Conservation (phyloP, 2,888 invertebrate species). For the Ochropleura leucogaster region DNA sequence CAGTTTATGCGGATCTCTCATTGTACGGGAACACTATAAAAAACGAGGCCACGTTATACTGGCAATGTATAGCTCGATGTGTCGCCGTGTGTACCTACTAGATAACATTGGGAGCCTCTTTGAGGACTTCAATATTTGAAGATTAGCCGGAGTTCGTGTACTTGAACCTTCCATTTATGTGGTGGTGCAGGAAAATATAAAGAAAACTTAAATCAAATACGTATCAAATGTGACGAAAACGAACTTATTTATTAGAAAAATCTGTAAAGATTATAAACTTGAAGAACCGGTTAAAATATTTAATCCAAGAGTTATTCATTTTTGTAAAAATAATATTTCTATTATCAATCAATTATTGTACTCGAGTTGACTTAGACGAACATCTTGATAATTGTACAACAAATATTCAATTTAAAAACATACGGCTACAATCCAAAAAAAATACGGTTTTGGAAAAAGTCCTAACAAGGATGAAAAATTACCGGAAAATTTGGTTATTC, state of each 20-base stretch:
- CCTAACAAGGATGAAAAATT: background rate
- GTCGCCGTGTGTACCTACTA: background rate
- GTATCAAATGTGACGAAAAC: slow-evolving; percentile 21
- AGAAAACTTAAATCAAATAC: slow-evolving; percentile 4
- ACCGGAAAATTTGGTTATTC: background rate
- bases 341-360: background rate
- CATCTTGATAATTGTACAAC: background rate
- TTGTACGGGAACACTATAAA: too few species aligned
- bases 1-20: too few species aligned
- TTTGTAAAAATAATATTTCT: slow-evolving; percentile 13
- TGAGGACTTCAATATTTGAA: background rate
- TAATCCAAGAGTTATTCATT: background rate
- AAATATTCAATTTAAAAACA: background rate
- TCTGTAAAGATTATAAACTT: slow-evolving; percentile 24
- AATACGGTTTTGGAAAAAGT: background rate
- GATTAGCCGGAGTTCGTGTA: background rate
- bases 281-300: slow-evolving; percentile 1
- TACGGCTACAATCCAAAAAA: background rate
- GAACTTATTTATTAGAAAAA: slow-evolving; percentile 10
- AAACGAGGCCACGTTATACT: too few species aligned
- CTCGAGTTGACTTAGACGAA: background rate
- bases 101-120: background rate
- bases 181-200: background rate
- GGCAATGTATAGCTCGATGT: too few species aligned
- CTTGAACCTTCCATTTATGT: background rate